These are phyloP conservation scores for Machaerirhynchus nigripectus DNA, from an alignment of 2,113 vertebrate species.

Conservation along the genomic window DNA sequence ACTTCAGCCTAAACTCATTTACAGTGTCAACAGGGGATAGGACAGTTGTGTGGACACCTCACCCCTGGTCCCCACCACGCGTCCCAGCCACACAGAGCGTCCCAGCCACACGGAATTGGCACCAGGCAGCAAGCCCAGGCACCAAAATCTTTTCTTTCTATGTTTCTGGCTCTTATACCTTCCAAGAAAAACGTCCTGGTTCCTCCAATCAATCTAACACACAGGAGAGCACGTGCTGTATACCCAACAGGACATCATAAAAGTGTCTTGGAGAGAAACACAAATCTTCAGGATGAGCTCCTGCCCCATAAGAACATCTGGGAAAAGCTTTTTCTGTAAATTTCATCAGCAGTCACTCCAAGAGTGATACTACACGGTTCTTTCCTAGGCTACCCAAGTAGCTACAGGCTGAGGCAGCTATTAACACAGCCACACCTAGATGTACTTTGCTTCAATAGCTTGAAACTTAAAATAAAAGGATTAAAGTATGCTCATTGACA, in stretches of 20 bases:
- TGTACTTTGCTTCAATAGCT: background rate
- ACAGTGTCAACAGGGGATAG: background rate
- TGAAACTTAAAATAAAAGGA: background rate
- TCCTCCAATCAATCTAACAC: conserved; percentile 36
- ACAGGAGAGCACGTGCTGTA: background rate
- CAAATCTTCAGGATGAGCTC: conserved; percentile 26
- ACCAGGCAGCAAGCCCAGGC: conserved; percentile 35
- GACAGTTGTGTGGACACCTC: background rate
- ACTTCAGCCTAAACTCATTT: background rate
- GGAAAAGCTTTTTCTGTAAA: conserved; percentile 21
- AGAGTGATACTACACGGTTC: accelerated
- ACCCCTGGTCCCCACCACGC: background rate
- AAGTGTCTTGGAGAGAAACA: conserved; percentile 27
- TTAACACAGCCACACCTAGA: background rate
- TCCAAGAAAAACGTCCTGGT: conserved; percentile 16
- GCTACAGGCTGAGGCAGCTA: background rate
- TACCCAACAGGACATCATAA: conserved; percentile 43
- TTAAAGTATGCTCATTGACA: background rate
- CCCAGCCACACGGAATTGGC: conserved; percentile 18
- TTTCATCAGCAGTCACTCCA: background rate
- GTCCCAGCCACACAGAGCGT: accelerated
- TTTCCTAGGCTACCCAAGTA: background rate
- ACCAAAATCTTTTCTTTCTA: background rate
- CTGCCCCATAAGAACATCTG: conserved; percentile 28
- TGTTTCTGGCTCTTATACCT: conserved; percentile 36